These are phyloP conservation scores for Cuniculus paca DNA, from an alignment of 2,797 vertebrate genomes.

Conservation along the genomic window DNA sequence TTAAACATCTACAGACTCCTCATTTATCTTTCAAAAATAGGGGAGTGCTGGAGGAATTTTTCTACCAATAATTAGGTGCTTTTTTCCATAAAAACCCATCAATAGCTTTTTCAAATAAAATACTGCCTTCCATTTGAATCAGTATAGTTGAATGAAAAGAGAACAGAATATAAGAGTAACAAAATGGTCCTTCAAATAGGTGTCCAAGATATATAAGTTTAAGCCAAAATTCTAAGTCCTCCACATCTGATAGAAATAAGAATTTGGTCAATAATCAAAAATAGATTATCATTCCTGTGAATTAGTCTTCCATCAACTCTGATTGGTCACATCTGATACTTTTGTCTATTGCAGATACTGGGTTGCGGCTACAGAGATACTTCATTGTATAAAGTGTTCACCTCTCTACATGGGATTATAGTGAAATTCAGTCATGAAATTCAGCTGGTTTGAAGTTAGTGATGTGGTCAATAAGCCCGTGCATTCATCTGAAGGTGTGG, in stretches of 20 bases:
- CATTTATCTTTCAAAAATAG: conserved; percentile 74
- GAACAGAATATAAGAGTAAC: not conserved
- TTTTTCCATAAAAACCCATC: conserved; percentile 30
- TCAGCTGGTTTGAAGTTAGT: not conserved
- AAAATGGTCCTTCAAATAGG: conserved; percentile 22
- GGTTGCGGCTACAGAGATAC: not conserved
- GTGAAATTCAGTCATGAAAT: not conserved
- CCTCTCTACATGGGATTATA: not conserved
- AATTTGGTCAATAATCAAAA: not conserved
- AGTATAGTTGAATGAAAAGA: conserved; percentile 7
- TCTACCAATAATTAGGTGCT: conserved; percentile 43
- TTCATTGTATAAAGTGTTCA: not conserved
- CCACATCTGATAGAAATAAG: not conserved
- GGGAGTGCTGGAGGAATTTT: conserved; percentile 53
- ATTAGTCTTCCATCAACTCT: not conserved
- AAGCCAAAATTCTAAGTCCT: not conserved
- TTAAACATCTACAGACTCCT: conserved; percentile 68
- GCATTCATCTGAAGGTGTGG: not conserved
- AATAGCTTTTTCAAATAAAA: conserved; percentile 59
- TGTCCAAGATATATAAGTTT: conserved; percentile 15
- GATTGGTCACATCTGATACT: not conserved
- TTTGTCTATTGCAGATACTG: not conserved
- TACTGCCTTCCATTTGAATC: not conserved
- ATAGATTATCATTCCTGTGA: not conserved
- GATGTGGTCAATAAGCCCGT: not conserved